Evolutionary conservation across 1,140 invertebrate genomes (phyloP).

Genomic region (Diabrotica virgifera): DNA sequence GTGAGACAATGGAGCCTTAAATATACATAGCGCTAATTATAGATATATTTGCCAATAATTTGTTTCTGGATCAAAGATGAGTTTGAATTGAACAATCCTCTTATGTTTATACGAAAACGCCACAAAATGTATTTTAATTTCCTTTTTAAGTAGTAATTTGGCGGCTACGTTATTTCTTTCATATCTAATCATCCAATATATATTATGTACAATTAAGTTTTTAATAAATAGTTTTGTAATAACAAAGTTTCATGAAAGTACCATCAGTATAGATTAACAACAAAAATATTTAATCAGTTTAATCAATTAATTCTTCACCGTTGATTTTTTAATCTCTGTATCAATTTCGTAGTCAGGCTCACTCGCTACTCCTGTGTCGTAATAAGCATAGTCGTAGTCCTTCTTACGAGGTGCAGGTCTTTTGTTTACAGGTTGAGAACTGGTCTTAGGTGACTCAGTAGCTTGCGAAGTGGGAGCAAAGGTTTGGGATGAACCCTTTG

Average conservation of each 20-base stretch:
- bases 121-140: too few species aligned
- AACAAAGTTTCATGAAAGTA: background rate
- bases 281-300: background rate
- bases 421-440: conserved; percentile 45
- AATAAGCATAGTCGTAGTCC: conserved; percentile 68
- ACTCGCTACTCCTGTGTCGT: conserved; percentile 50
- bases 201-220: background rate
- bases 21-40: too few species aligned
- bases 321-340: conserved; percentile 43
- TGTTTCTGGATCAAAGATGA: too few species aligned
- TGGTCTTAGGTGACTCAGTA: background rate
- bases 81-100: too few species aligned
- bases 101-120: too few species aligned
- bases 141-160: too few species aligned
- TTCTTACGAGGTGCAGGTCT: conserved; percentile 39
- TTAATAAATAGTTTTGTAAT: background rate
- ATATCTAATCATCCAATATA: background rate
- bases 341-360: conserved; percentile 46
- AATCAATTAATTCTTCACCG: background rate
- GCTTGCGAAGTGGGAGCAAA: background rate
- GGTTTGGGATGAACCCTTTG: conserved; percentile 10
- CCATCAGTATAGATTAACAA: background rate
- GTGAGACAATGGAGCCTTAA: too few species aligned
- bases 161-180: too few species aligned
- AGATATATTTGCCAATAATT: too few species aligned